Base-by-base conservation (phyloP, 1,140 invertebrate genomes). In the Patella vulgata region DNA sequence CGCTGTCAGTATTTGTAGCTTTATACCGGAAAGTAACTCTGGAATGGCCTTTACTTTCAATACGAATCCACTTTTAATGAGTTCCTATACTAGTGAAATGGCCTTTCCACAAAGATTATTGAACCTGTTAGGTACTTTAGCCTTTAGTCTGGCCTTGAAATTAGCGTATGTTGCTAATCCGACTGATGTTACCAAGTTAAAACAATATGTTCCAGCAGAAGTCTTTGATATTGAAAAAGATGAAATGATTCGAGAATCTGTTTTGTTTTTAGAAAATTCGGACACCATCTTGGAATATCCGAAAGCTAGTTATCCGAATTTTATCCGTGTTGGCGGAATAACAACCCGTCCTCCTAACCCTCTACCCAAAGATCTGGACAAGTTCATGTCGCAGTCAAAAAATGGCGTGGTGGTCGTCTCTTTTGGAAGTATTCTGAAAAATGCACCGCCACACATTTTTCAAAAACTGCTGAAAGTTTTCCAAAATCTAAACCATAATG, bases 381-480 rank as follows among this genome's bases (percentile, higher is more conserved):
- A 33, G 12, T 63, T 59, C 31, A 54, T 59, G 25, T 28, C 54
- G 28, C 44, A 28, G 3, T 44, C 53, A 9, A 43, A 21, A 23
- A 17, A 63, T 31, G 65, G 65, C 9, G 54, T 63, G 14, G 52
- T 67, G 8, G 28, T 66, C 11, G 46, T 66, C 6, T 56, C 58
- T 21, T 66, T 66, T 51, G 64, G 64, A 30, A 50, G 36, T 19
- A 30, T 43, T 40, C 21, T 62, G 8, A 33, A 31, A 17, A 23
- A 55, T 25, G 23, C 28, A 8, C 59, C 52, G 19, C 0, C 12
- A 0, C 3, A 28, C 21, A 23, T 61, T 11, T 27, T 40, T 14
- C 27, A 50, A 14, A 56, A 51, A 28, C 23, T 62, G 23, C 27
- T 56, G n/a, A 6, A 17, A 14, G 50, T 25, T 21, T 66, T 66